These are phyloP conservation scores for Cyanoderma ruficeps DNA, from an alignment of 2,113 vertebrate genomes.

Conservation along the genomic window DNA sequence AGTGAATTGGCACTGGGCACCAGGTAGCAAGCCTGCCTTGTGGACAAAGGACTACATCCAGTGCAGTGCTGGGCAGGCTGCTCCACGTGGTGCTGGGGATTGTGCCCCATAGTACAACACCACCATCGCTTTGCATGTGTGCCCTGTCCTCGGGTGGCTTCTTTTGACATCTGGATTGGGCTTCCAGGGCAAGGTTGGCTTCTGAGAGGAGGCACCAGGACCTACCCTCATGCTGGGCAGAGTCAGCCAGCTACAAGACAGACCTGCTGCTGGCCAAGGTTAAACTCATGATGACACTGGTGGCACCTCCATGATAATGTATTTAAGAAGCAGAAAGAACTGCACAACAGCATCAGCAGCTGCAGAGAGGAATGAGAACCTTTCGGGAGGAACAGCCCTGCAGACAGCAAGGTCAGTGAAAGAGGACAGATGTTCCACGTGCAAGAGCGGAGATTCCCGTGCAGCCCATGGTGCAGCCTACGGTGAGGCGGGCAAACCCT, in stretches of 20 bases:
- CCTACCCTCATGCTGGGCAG: not conserved
- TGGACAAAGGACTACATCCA: not conserved
- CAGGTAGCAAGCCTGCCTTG: not conserved
- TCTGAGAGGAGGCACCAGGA: not conserved
- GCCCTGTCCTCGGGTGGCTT: rapidly evolving
- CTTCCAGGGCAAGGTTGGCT: not conserved
- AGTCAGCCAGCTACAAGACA: not conserved
- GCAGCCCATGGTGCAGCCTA: not conserved
- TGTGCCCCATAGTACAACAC: not conserved
- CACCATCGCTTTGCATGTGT: rapidly evolving
- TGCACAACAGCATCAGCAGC: not conserved
- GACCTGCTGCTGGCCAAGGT: not conserved
- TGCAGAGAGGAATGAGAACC: not conserved
- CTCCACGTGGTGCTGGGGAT: rapidly evolving
- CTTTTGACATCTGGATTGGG: not conserved
- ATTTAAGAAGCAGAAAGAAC: not conserved
- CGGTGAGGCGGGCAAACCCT: rapidly evolving
- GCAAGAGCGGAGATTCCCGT: rapidly evolving
- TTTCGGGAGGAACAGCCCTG: not conserved
- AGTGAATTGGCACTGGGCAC: not conserved
- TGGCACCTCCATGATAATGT: not conserved
- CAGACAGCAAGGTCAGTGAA: not conserved
- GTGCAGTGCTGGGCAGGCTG: rapidly evolving
- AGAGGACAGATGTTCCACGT: not conserved
- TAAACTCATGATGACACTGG: rapidly evolving